Base-by-base conservation (phyloP, 2,797 vertebrate genomes). In the Coranthus polyacanthus region DNA sequence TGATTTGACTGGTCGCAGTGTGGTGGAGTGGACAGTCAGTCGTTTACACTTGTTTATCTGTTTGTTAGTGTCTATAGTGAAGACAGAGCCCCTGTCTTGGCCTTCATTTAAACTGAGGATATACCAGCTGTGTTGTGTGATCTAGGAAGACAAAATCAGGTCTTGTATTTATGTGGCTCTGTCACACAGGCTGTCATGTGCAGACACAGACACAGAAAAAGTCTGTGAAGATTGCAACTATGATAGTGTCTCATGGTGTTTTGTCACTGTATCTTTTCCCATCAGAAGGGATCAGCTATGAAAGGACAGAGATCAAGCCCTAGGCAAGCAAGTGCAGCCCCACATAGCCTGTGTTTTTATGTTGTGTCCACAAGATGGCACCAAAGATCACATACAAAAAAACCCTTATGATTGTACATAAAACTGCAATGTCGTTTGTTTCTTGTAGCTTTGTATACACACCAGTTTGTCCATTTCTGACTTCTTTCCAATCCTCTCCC, bases 61-160 rank as follows among this genome's bases (percentile, higher is more conserved):
- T 86, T 91, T 84, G 84, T 87, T 89, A 80, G 75, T 5, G 69
- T 50, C 61, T 73, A 72, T 60, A 69, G 60, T 57, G 46, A 39
- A 39, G 75, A 78, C 53, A 7, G 46, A 59, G 50, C 64, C 61
- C 29, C 73, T 58, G 72, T 68, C 75, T 65, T 64, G 11, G 26
- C 56, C 17, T 73, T 84, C 63, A 81, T 61, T 41, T 46, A 64
- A 79, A 45, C 68, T 69, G 80, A 84, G 80, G 72, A 77, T 50
- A 15, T 66, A 87, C 82, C 82, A 86, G 88, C 70, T 63, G 65
- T 26, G 20, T 15, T 22, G 60, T 67, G 68, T 89, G 83, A 92
- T 91, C 50, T 18, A 68, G 64, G 71, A 49, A 66, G 91, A 93
- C 91, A 87, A 89, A 82, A 87, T 93, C 88, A 85, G 78, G 83